Evolutionary conservation across 2,113 vertebrate species (phyloP).

Genomic region (Dasyurus viverrinus): DNA sequence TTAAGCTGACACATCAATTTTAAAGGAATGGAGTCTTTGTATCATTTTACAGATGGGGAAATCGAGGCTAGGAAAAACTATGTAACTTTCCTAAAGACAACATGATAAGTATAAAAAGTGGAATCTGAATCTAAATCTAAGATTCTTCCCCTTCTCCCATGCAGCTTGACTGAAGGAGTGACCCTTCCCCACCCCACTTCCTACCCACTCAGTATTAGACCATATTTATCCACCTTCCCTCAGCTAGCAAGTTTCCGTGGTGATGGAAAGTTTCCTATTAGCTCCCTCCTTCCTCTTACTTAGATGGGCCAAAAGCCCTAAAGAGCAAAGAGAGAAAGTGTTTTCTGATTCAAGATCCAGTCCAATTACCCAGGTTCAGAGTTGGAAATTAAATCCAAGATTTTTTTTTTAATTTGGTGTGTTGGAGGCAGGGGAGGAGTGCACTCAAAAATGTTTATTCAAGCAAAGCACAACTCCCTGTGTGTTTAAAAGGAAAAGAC

Average conservation of each 20-base stretch:
- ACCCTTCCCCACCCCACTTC: neutral
- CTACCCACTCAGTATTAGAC: neutral
- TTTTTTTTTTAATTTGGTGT: neutral
- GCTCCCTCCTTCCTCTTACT: neutral
- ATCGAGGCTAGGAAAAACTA: neutral
- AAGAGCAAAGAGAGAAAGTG: neutral
- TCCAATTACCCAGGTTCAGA: constrained; percentile 3
- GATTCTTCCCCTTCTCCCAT: neutral
- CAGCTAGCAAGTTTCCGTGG: neutral
- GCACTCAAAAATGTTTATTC: neutral
- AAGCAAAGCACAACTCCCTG: neutral
- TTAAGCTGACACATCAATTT: neutral
- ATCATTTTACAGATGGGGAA: neutral
- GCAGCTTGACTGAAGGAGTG: neutral
- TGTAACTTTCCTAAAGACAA: neutral
- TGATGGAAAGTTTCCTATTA: constrained; percentile 5
- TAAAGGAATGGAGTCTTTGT: neutral
- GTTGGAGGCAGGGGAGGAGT: neutral
- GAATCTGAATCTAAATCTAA: neutral
- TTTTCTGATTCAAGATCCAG: neutral
- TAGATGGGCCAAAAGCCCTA: neutral
- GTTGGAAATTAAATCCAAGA: constrained; percentile 19
- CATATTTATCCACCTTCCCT: neutral
- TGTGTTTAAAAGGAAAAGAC: constrained; percentile 19
- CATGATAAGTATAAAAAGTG: neutral